These are phyloP conservation scores for Autographa gamma DNA, from an alignment of 2,888 invertebrate genomes.

Conservation along the genomic window DNA sequence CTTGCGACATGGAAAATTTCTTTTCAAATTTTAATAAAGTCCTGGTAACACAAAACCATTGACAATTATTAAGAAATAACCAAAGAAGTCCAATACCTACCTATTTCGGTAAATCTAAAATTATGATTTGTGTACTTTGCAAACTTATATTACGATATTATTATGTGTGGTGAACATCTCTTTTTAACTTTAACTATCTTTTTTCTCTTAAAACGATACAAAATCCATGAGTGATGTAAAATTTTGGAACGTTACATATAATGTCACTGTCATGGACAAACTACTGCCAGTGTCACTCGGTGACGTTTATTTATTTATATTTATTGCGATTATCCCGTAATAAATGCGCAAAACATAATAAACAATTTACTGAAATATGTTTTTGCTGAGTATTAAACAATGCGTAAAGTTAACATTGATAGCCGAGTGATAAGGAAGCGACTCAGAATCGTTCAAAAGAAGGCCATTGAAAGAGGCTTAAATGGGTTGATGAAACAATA, in stretches of 20 bases:
- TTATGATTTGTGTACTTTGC: too few relatives aligned
- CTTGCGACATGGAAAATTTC: too few relatives aligned
- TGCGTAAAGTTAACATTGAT: constrained; percentile 45
- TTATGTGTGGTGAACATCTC: too few relatives aligned
- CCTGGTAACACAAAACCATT: background rate
- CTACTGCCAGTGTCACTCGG: background rate
- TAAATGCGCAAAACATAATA: background rate
- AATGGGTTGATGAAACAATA: constrained; percentile 67
- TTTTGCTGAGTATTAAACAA: constrained; percentile 38
- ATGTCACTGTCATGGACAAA: background rate
- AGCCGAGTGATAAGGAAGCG: constrained; percentile 43
- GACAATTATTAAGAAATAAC: background rate
- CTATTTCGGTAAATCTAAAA: too few relatives aligned
- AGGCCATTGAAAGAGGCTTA: constrained; percentile 73
- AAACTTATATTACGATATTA: too few relatives aligned
- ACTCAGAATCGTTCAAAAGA: constrained; percentile 70
- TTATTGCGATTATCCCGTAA: background rate
- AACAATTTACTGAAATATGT: constrained; percentile 34
- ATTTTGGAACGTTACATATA: background rate
- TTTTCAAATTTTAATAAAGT: background rate
- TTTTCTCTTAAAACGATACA: too few relatives aligned
- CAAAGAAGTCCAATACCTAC: too few relatives aligned
- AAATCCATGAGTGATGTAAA: background rate
- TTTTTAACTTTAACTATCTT: too few relatives aligned
- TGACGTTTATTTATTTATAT: constrained; percentile 6